Conservation (phyloP, 2,797 vertebrate species). For the Gymnoscopelus microlampas region DNA sequence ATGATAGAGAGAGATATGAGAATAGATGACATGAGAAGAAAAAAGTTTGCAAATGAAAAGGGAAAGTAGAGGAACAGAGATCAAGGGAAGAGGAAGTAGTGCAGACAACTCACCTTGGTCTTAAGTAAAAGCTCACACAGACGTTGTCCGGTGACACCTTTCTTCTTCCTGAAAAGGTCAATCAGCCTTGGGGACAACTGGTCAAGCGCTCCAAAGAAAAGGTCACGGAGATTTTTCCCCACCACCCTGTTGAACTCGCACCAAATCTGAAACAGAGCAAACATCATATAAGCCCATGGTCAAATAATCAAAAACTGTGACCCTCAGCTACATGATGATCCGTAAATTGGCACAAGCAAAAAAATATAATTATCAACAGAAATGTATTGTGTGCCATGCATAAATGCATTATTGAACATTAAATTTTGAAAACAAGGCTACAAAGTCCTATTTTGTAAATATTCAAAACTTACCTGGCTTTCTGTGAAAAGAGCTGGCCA, state of each 20-base stretch:
- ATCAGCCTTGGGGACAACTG: conserved; percentile 17
- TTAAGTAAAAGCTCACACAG: conserved; percentile 7
- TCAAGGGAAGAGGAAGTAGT: not conserved
- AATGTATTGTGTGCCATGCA: too few species aligned
- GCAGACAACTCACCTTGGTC: conserved; percentile 19
- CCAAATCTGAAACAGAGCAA: conserved; percentile 32
- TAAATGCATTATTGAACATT: too few species aligned
- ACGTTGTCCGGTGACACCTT: not conserved
- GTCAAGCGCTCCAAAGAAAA: conserved; percentile 35
- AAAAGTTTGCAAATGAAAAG: not conserved
- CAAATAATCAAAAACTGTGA: not conserved
- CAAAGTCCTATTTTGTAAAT: too few species aligned
- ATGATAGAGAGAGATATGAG: not conserved
- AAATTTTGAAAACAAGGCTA: too few species aligned
- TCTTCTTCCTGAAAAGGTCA: conserved; percentile 24
- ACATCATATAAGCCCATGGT: not conserved
- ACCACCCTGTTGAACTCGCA: conserved; percentile 34
- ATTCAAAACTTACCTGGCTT: too few species aligned
- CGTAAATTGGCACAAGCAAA: too few species aligned
- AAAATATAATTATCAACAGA: too few species aligned
- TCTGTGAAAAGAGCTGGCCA: too few species aligned
- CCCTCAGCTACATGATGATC: not conserved
- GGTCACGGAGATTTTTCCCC: conserved; percentile 33
- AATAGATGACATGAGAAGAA: not conserved
- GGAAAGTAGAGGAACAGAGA: not conserved